These are phyloP conservation scores for Peribatodes rhomboidaria DNA, from an alignment of 2,888 invertebrate genomes.

Conservation along the genomic window DNA sequence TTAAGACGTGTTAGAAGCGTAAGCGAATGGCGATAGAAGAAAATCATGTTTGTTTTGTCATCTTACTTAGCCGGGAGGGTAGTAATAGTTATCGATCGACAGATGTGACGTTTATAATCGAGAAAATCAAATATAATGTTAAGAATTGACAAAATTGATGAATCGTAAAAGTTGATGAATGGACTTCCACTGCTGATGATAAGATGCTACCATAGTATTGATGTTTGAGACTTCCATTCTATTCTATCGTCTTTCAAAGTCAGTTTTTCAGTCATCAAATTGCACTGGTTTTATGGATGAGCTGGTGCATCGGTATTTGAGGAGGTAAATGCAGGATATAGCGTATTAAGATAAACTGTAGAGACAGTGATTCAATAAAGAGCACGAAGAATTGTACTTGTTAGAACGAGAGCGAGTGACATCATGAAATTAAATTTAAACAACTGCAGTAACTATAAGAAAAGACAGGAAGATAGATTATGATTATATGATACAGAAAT, in stretches of 20 bases:
- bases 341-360: conserved; percentile 45
- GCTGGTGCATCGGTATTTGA: conserved; percentile 27
- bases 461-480: background rate
- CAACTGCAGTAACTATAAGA: background rate
- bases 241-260: background rate
- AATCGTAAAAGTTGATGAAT: too few relatives aligned
- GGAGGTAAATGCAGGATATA: conserved; percentile 41
- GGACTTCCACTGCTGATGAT: too few relatives aligned
- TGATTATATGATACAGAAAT: too few relatives aligned
- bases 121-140: too few relatives aligned
- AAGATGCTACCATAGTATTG: too few relatives aligned
- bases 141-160: too few relatives aligned
- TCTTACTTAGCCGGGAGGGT: too few relatives aligned
- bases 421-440: conserved; percentile 36
- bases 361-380: conserved; percentile 43
- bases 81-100: too few relatives aligned
- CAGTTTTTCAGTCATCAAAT: background rate
- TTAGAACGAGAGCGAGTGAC: conserved; percentile 40
- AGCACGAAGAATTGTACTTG: conserved; percentile 40
- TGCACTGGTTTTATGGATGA: conserved; percentile 15
- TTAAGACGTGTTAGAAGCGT: too few relatives aligned
- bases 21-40: background rate
- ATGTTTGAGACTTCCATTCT: too few relatives aligned
- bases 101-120: too few relatives aligned
- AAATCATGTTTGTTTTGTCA: background rate